Evolutionary conservation across 2,888 invertebrate genomes (phyloP), one percentile per base, ranked within the genome.

Genomic region (Hirtodrosophila confusa): DNA sequence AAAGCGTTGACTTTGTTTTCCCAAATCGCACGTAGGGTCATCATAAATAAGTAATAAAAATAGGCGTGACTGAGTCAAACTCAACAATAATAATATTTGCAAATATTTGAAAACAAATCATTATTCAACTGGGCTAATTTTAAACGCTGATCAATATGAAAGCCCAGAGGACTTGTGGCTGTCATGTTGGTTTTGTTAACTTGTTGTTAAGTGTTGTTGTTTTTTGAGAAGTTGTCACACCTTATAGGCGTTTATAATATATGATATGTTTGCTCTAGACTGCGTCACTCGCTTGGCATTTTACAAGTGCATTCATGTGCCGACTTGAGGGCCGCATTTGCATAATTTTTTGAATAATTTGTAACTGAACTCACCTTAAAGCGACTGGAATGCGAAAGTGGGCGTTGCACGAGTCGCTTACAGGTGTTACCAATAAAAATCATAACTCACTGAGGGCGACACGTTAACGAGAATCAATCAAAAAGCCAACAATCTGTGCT

Each of bases 41-140:
- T 31, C 31, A 31, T 31, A 3, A 31, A 31, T 55, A 41, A 61
- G 49, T 61, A 67, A 68, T 63, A 75, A 50, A 67, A 37, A 75
- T 67, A 75, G 73, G 73, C 68, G 78, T 77, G 78, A 75, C 78
- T 56, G 44, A 41, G 27, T 41, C 50, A 12, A 62, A 43, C 23
- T 43, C 31, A 69, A 29, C 40, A 54, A 48, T 23, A 71, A 67
- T 64, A 55, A 55, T 64, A 61, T 62, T 54, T 50, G 40, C 50
- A 31, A 65, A 58, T 67, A 64, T 57, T 39, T 23, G 23, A 70
- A 57, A 54, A 51, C n/a, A 60, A 67, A 61, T 70, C 58, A 68
- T 86, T 68, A 67, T 68, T 84, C 77, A 80, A 83, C 54, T 75
- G 68, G 48, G 82, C 82, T 82, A 87, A 87, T 85, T 85, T 78